These are phyloP conservation scores for Oxygymnocypris stewartii DNA, from an alignment of 2,113 vertebrate genomes.

Conservation along the genomic window DNA sequence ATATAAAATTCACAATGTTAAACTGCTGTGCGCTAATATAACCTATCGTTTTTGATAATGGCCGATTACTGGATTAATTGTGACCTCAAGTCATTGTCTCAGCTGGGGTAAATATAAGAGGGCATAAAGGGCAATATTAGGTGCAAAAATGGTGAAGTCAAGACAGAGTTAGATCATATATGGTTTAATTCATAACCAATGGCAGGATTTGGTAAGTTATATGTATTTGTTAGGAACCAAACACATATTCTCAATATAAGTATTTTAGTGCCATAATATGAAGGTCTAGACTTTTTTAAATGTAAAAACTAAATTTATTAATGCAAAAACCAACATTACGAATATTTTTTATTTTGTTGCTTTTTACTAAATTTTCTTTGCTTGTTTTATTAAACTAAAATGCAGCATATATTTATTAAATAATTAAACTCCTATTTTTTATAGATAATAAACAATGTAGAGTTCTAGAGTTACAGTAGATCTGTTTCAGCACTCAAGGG, in stretches of 20 bases:
- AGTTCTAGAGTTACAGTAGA: conserved; percentile 60
- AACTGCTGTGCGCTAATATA: not conserved
- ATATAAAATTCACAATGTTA: not conserved
- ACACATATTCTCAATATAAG: not conserved
- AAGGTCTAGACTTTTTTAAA: not conserved
- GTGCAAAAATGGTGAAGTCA: not conserved
- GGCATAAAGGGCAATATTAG: not conserved
- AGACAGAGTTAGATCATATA: conserved; percentile 29
- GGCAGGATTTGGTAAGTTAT: not conserved
- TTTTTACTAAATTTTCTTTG: not conserved
- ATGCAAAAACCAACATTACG: not conserved
- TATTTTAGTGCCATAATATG: not conserved
- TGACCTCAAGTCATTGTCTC: not conserved
- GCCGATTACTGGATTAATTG: not conserved
- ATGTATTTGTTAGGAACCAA: not conserved
- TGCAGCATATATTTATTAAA: not conserved
- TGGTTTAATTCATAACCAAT: not conserved
- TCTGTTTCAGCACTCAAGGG: conserved; percentile 51
- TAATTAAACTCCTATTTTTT: not conserved
- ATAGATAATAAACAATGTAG: conserved; percentile 15
- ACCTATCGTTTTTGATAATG: not conserved
- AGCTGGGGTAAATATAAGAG: not conserved
- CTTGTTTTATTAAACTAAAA: not conserved
- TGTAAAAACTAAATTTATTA: not conserved
- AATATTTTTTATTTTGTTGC: not conserved